Conservation (phyloP, 2,113 vertebrate genomes). For the Girardinichthys multiradiatus region DNA sequence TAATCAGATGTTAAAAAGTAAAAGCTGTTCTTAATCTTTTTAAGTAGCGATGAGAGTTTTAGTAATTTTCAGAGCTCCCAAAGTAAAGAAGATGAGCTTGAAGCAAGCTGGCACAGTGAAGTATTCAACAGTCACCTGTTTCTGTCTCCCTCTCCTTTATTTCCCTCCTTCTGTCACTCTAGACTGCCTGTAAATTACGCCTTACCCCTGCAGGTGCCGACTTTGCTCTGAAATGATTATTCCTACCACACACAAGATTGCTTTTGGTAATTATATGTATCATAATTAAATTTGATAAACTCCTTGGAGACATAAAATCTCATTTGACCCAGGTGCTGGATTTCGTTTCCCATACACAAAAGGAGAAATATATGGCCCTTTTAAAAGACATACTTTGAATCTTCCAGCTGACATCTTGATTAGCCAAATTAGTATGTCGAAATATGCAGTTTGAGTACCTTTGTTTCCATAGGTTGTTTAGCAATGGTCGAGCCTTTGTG, state of each 20-base stretch:
- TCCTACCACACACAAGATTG: conserved; percentile 81
- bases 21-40: conserved; percentile 11
- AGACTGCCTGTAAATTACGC: conserved; percentile 69
- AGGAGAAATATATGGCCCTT: conserved; percentile 46
- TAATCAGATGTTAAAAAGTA: conserved; percentile 3
- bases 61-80: conserved; percentile 9
- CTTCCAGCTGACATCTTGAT: conserved; percentile 50
- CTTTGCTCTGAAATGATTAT: conserved; percentile 76
- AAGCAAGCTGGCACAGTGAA: conserved; percentile 25
- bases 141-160: conserved; percentile 48
- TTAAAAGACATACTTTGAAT: conserved; percentile 45
- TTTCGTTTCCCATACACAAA: conserved; percentile 63
- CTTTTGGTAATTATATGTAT: conserved; percentile 84
- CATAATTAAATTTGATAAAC: conserved; percentile 83
- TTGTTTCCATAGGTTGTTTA: conserved; percentile 9
- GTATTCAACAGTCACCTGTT: conserved; percentile 52
- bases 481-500: conserved; percentile 7
- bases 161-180: conserved; percentile 57
- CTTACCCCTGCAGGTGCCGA: conserved; percentile 71
- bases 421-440: conserved; percentile 42
- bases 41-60: conserved; percentile 23
- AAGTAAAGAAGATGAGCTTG: conserved; percentile 27
- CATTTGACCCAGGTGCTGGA: conserved; percentile 74
- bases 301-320: conserved; percentile 79
- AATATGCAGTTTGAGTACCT: conserved; percentile 39